Evolutionary conservation across 1,140 invertebrate species (phyloP).

Genomic region (Calliphora vicina): DNA sequence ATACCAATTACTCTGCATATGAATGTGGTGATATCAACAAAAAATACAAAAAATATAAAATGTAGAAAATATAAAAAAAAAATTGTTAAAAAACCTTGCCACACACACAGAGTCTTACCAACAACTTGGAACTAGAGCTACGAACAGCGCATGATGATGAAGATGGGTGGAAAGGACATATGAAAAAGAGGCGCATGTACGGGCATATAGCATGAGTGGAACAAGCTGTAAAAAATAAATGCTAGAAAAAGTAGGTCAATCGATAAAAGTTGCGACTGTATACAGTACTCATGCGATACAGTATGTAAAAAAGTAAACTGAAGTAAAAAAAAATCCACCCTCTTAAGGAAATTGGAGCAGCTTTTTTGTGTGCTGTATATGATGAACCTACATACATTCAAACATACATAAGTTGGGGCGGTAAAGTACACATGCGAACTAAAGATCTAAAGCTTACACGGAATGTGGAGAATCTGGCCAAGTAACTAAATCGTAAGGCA

Average conservation of each 20-base stretch:
- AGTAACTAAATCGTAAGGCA: background rate
- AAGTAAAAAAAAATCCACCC: constrained; percentile 25
- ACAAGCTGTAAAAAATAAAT: background rate
- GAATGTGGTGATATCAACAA: background rate
- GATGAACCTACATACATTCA: no score
- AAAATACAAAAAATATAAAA: no score
- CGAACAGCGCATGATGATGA: background rate
- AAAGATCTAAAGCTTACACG: background rate
- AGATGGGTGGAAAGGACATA: constrained; percentile 3
- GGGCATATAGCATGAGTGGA: background rate
- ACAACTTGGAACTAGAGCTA: background rate
- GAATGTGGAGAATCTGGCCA: background rate
- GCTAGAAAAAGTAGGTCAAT: constrained; percentile 11
- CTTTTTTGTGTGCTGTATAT: no score
- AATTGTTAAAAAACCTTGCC: background rate
- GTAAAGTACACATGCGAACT: background rate
- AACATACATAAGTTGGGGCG: no score
- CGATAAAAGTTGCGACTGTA: constrained; percentile 19
- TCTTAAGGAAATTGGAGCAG: background rate
- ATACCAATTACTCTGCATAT: background rate
- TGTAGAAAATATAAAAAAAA: no score
- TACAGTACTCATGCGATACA: background rate
- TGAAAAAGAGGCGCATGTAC: background rate
- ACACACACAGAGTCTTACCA: background rate
- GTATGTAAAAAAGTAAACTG: background rate